Percentiles rank a stretch among this genome's conserved stretches.
phyloP scores from a whole-genome alignment of 2,888 invertebrate genomes.

The Galerucella pusilla region DNA sequence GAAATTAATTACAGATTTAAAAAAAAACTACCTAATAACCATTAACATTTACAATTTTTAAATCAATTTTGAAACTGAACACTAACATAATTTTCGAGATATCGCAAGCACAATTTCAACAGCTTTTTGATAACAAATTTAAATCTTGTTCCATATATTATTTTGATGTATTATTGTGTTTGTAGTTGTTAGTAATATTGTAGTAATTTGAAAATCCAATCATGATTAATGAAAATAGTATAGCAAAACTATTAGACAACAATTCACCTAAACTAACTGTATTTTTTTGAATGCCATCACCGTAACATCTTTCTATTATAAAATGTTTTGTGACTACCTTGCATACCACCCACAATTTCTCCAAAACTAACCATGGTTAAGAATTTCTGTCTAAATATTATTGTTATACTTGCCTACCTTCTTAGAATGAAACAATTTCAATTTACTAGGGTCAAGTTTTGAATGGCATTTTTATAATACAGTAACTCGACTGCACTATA shows the following conservation, averaged over 20 bases:
- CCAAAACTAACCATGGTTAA: background rate
- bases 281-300: background rate
- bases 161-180: no score
- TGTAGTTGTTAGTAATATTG: no score
- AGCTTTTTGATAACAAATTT: no score
- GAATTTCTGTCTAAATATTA: background rate
- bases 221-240: background rate
- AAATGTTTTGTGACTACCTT: background rate
- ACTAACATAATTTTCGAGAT: background rate
- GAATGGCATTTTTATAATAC: background rate
- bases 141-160: no score
- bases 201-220: no score
- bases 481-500: background rate
- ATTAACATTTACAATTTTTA: background rate
- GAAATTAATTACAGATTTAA: background rate
- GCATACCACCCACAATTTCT: background rate
- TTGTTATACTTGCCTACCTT: background rate
- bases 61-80: background rate
- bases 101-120: no score
- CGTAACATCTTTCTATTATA: background rate
- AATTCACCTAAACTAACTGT: background rate
- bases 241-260: background rate
- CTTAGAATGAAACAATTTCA: background rate
- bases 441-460: background rate
- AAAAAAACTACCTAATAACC: background rate